phyloP scores from a whole-genome alignment of 2,888 invertebrate species.

The Lepas anatifera region DNA sequence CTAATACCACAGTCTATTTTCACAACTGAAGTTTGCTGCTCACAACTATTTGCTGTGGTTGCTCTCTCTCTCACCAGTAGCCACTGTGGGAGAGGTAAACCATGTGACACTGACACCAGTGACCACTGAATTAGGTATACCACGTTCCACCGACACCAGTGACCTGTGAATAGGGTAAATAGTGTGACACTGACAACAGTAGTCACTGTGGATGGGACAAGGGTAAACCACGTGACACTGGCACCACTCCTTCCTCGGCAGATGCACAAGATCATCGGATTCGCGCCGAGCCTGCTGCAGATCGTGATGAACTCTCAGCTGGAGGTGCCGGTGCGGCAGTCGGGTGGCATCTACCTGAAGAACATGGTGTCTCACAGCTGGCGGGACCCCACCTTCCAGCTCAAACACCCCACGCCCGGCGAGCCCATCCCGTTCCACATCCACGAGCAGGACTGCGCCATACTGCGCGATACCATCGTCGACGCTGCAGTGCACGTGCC shows the following conservation, averaged over 20 bases:
- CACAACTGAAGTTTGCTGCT: no score
- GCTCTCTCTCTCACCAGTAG: no score
- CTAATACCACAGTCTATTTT: no score
- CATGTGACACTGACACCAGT: no score
- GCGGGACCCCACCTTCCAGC: conserved; percentile 50
- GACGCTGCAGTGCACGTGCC: conserved; percentile 90
- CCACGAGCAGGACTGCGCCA: conserved; percentile 89
- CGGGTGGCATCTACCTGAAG: conserved; percentile 90
- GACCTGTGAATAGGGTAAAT: no score
- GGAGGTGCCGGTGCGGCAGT: conserved; percentile 85
- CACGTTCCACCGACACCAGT: neutral
- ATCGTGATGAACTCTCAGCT: conserved; percentile 83
- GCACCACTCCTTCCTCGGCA: conserved; percentile 32
- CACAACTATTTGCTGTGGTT: no score
- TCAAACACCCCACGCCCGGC: conserved; percentile 45
- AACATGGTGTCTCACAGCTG: conserved; percentile 81
- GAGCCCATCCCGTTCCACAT: conserved; percentile 68
- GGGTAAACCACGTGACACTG: neutral
- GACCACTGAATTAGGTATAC: no score
- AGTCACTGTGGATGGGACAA: no score
- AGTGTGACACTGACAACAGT: no score
- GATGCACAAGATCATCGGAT: conserved; percentile 92
- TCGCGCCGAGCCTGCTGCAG: conserved; percentile 84
- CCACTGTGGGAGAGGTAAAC: no score
- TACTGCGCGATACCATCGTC: conserved; percentile 86